A percentile compares a stretch with the other conserved stretches of the same genome.
Evolutionary conservation across 1,140 invertebrate species (phyloP).

Genomic region (Drosophila pseudoobscura): DNA sequence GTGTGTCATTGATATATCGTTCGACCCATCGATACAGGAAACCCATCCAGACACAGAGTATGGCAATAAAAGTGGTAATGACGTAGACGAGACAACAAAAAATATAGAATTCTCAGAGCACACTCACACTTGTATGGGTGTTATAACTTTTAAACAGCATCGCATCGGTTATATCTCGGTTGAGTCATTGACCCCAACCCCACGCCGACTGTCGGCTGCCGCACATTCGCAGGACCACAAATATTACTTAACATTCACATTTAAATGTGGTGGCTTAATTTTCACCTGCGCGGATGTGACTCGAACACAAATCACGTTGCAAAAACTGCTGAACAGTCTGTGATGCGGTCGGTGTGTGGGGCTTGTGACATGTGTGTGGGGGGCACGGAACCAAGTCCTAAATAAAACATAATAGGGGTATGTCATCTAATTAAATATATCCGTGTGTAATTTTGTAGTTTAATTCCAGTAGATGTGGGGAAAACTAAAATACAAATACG

Average conservation of each 20-base stretch:
- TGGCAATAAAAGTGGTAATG: slow-evolving; percentile 71
- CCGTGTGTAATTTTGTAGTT: slow-evolving; percentile 65
- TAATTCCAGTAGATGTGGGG: slow-evolving; percentile 61
- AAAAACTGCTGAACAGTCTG: slow-evolving; percentile 9
- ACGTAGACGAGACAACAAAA: slow-evolving; percentile 21
- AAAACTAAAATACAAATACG: slow-evolving; percentile 65
- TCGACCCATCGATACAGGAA: slow-evolving; percentile 63
- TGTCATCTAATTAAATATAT: slow-evolving; percentile 75
- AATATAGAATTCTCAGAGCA: too few relatives aligned
- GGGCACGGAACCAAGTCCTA: slow-evolving; percentile 21
- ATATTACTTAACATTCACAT: slow-evolving; percentile 32
- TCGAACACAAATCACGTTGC: slow-evolving; percentile 55
- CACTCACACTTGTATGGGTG: not conserved
- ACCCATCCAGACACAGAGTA: slow-evolving; percentile 58
- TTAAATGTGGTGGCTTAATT: slow-evolving; percentile 55
- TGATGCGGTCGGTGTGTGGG: not conserved
- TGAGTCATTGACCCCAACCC: slow-evolving; percentile 19
- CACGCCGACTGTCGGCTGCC: not conserved
- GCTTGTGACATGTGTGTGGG: slow-evolving; percentile 35
- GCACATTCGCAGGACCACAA: not conserved
- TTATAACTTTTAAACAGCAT: not conserved
- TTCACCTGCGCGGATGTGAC: slow-evolving; percentile 52
- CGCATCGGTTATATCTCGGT: not conserved
- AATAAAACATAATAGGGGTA: slow-evolving; percentile 63
- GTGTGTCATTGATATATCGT: slow-evolving; percentile 65